Evolutionary conservation across 2,113 vertebrate species (phyloP).

Genomic region (Dipodomys merriami): DNA sequence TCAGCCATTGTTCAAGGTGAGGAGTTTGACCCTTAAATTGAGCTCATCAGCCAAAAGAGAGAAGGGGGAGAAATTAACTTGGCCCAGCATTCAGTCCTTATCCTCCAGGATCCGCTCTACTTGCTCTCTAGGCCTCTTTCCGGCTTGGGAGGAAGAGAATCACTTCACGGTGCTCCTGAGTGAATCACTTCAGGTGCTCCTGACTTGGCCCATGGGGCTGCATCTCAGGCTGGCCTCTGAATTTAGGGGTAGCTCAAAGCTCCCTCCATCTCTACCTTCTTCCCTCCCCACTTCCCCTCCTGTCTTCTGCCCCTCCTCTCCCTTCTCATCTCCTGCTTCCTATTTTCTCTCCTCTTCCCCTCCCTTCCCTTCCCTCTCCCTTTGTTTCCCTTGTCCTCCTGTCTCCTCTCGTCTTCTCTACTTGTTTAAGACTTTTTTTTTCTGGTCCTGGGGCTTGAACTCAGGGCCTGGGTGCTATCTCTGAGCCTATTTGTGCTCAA

Average conservation of each 20-base stretch:
- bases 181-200: not conserved
- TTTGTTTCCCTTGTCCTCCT: too few species aligned
- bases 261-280: not conserved
- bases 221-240: not conserved
- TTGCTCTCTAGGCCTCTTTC: not conserved
- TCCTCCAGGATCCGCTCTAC: constrained; percentile 26
- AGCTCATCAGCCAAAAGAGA: constrained; percentile 46
- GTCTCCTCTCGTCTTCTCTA: not conserved
- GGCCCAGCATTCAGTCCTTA: not conserved
- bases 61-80: constrained; percentile 25
- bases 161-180: not conserved
- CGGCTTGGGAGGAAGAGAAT: not conserved
- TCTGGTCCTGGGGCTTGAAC: too few species aligned
- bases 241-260: not conserved
- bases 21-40: constrained; percentile 58
- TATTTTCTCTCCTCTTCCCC: not conserved
- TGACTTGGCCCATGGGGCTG: not conserved
- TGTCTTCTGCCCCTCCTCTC: too few species aligned
- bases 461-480: too few species aligned
- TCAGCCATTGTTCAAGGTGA: constrained; percentile 45
- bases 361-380: not conserved
- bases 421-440: too few species aligned
- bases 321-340: not conserved
- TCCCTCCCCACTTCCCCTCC: not conserved
- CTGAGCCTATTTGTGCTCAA: too few species aligned